Percentiles rank a stretch among this genome's conserved stretches.
phyloP scores from a whole-genome alignment of 2,113 vertebrate species.

The Dryoscopus gambensis region DNA sequence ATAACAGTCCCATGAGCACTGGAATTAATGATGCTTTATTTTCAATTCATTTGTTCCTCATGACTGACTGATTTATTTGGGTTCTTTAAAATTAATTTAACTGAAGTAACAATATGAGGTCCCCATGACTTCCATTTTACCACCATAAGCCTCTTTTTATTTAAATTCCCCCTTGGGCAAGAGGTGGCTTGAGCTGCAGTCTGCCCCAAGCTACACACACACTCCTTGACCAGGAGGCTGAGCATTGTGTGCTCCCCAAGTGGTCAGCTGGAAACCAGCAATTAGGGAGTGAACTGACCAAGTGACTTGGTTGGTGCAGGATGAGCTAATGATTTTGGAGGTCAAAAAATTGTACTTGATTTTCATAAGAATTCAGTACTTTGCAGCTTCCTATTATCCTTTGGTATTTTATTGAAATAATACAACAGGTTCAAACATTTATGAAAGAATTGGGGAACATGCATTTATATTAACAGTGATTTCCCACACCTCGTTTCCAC shows the following conservation, averaged over 20 bases:
- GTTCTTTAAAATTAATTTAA: neutral
- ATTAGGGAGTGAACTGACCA: neutral
- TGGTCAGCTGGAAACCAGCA: neutral
- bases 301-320: neutral
- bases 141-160: neutral
- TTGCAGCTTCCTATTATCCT: neutral
- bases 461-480: neutral
- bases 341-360: neutral
- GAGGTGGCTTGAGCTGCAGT: neutral
- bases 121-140: neutral
- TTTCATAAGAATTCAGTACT: neutral
- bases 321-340: neutral
- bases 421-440: neutral
- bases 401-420: neutral
- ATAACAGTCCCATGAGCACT: neutral
- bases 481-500: neutral
- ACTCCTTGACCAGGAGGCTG: neutral
- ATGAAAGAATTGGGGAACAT: neutral
- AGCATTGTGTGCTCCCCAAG: neutral
- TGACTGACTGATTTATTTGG: neutral
- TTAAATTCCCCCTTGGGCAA: neutral
- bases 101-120: neutral
- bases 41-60: neutral
- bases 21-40: neutral
- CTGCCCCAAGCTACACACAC: neutral